Percentiles rank a stretch among this genome's conserved stretches.
These are phyloP conservation scores for Scaptomyza tumidula DNA, from an alignment of 2,888 invertebrate genomes.

Conservation along the genomic window DNA sequence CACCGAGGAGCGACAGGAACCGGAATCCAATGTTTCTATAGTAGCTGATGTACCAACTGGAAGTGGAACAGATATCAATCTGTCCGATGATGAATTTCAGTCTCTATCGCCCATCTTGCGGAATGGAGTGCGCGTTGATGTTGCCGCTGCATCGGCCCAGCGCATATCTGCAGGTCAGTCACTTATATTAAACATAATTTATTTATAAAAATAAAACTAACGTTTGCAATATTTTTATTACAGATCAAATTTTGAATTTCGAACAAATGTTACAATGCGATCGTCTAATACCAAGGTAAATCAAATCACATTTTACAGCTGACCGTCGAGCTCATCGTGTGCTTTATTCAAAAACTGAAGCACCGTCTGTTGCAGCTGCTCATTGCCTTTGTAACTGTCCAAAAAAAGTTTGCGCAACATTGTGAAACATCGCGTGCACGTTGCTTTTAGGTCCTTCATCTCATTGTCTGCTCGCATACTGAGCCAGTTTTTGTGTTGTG, in stretches of 20 bases:
- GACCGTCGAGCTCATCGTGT: constrained; percentile 43
- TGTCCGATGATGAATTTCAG: constrained; percentile 69
- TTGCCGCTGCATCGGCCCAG: constrained; percentile 66
- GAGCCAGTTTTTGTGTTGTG: constrained; percentile 57
- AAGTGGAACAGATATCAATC: constrained; percentile 23
- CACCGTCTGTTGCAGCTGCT: constrained; percentile 17
- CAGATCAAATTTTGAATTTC: constrained; percentile 79
- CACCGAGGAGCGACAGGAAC: constrained; percentile 9
- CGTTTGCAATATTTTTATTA: constrained; percentile 29
- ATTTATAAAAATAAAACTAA: background rate
- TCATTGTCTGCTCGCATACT: constrained; percentile 56
- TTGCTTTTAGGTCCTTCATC: constrained; percentile 57
- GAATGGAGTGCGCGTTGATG: constrained; percentile 78
- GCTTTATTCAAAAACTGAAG: constrained; percentile 51
- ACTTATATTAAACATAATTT: background rate
- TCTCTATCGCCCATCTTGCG: constrained; percentile 67
- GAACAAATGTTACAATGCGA: constrained; percentile 78
- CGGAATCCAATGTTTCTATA: constrained; percentile 3
- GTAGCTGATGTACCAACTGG: constrained; percentile 11
- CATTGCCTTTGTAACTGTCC: constrained; percentile 47
- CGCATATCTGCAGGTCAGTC: constrained; percentile 77
- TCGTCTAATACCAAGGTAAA: constrained; percentile 74
- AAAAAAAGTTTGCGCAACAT: constrained; percentile 70
- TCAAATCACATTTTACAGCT: constrained; percentile 10
- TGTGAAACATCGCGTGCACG: constrained; percentile 64